Percentiles rank a stretch among this genome's conserved stretches.
Conservation (phyloP, 2,113 vertebrate genomes). For the Prionailurus bengalensis region DNA sequence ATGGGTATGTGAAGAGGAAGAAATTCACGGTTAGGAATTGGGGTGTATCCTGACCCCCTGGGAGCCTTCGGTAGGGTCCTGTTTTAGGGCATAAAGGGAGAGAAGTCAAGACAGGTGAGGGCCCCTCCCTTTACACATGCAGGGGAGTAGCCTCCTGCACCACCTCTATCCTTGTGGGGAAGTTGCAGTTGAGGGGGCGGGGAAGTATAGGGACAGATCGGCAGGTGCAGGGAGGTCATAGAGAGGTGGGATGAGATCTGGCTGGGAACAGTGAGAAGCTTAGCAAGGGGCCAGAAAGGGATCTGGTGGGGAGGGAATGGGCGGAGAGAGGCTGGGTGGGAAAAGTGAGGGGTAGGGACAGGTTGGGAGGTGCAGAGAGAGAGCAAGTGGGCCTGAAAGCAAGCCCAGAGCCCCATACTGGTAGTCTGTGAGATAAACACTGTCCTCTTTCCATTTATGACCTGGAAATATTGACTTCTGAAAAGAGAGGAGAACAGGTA, state of each 20-base stretch:
- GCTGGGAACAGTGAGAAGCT: not conserved
- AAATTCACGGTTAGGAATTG: not conserved
- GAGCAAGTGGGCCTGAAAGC: not conserved
- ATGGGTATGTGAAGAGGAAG: not conserved
- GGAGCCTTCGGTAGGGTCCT: not conserved
- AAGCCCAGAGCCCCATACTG: not conserved
- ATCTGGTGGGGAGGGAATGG: too few relatives aligned
- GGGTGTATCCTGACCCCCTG: not conserved
- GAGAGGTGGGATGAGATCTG: not conserved
- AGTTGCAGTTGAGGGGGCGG: too few relatives aligned
- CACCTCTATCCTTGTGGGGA: not conserved
- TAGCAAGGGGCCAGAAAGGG: not conserved
- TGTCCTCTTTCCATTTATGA: not conserved
- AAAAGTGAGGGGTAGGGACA: accelerated
- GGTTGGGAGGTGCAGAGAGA: not conserved
- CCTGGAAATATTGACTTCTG: not conserved
- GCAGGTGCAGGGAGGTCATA: too few relatives aligned
- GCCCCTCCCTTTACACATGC: not conserved
- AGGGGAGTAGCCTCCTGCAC: accelerated
- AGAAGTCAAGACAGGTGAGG: not conserved
- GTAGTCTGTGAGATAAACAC: not conserved
- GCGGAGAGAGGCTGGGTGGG: accelerated
- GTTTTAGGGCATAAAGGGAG: not conserved
- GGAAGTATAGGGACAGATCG: not conserved
- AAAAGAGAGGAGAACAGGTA: not conserved